Evolutionary conservation across 2,113 vertebrate genomes (phyloP).

Genomic region (Galeopterus variegatus): DNA sequence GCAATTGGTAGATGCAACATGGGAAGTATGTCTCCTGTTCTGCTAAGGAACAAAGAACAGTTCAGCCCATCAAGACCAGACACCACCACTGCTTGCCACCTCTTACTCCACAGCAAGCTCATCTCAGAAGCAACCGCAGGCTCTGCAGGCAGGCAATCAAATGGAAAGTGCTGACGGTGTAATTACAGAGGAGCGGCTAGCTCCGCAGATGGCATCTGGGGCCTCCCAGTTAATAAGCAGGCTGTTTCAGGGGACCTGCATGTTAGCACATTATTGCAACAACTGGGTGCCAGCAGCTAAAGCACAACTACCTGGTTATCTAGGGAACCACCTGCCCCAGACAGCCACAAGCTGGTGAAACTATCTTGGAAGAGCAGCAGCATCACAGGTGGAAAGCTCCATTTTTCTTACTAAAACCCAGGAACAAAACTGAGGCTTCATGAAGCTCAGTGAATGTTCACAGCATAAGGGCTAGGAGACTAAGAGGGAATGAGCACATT

Average conservation of each 20-base stretch:
- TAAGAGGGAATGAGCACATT: accelerated
- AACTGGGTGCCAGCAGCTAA: conserved; percentile 75
- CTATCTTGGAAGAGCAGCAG: background rate
- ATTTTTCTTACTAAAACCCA: conserved; percentile 20
- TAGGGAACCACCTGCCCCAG: conserved; percentile 45
- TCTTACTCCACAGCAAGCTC: accelerated
- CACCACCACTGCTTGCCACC: accelerated
- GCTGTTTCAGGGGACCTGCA: conserved; percentile 73
- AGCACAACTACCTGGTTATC: conserved; percentile 66
- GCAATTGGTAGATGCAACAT: accelerated
- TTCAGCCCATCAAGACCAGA: accelerated
- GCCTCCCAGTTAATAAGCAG: conserved; percentile 75
- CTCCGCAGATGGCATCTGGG: conserved; percentile 79
- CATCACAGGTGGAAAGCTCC: background rate
- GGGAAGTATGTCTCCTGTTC: accelerated
- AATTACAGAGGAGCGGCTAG: conserved; percentile 74
- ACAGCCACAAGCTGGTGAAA: conserved; percentile 19
- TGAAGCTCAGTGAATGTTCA: background rate
- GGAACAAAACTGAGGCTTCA: background rate
- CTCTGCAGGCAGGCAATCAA: conserved; percentile 73
- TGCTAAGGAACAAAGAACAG: background rate
- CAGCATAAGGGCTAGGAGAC: background rate
- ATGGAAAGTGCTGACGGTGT: conserved; percentile 67
- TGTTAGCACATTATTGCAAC: conserved; percentile 75
- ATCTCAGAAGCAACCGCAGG: background rate